Evolutionary conservation across 2,113 vertebrate genomes (phyloP).

Genomic region (Eira barbara): DNA sequence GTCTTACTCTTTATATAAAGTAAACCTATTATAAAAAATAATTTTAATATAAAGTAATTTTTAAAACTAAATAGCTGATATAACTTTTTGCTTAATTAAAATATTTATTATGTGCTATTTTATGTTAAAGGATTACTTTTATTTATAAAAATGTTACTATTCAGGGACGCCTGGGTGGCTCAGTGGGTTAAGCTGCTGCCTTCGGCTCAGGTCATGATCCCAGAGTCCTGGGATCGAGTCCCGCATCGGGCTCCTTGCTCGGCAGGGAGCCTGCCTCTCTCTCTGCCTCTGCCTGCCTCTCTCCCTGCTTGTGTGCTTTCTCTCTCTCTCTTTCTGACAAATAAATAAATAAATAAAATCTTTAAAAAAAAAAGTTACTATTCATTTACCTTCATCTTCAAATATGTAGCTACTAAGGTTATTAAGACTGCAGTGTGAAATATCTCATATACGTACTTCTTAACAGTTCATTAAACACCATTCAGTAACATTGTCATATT

Average conservation of each 20-base stretch:
- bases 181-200: no score
- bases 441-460: neutral
- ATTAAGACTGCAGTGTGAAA: neutral
- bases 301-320: no score
- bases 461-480: neutral
- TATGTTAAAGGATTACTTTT: neutral
- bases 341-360: no score
- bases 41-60: neutral
- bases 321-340: no score
- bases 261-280: no score
- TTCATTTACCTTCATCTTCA: neutral
- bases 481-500: neutral
- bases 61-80: neutral
- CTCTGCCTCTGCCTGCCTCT: no score
- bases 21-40: neutral
- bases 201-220: no score
- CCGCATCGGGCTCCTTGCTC: no score
- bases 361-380: neutral
- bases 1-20: neutral
- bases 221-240: no score
- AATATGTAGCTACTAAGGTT: neutral
- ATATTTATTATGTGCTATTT: neutral
- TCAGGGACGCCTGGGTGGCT: no score
- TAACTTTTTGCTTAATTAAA: neutral
- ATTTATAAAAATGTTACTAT: neutral